Evolutionary conservation across 30 jellyfish, hydroid and myxozoan genomes (phyloP).

Genomic region (Hydractinia echinata): DNA sequence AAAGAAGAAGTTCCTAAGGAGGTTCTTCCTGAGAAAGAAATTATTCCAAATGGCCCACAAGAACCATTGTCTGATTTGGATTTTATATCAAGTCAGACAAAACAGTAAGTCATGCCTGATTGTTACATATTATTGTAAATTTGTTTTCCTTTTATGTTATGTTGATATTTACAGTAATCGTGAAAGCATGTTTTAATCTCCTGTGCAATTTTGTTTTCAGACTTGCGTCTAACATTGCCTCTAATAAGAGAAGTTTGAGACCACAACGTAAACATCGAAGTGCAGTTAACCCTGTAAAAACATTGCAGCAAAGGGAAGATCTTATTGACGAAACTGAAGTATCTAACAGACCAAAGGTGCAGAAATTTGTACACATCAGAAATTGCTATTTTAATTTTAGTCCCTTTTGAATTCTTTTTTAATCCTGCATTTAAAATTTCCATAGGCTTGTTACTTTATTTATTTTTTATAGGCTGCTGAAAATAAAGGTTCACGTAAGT

Average conservation of each 20-base stretch:
- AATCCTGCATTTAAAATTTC: too few relatives aligned
- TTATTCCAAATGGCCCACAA: slow-evolving; percentile 30
- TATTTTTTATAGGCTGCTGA: too few relatives aligned
- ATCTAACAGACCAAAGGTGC: slow-evolving; percentile 10
- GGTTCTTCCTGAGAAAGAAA: slow-evolving; percentile 15
- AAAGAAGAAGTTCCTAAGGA: slow-evolving; percentile 27
- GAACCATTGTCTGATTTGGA: slow-evolving; percentile 56
- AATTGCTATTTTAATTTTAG: too few relatives aligned
- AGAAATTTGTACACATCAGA: too few relatives aligned
- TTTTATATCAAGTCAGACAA: slow-evolving; percentile 50
- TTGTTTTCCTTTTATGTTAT: neutral
- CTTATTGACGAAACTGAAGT: slow-evolving; percentile 58
- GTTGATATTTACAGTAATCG: neutral
- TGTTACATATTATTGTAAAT: neutral
- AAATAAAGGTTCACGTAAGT: too few relatives aligned
- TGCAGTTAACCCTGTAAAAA: slow-evolving; percentile 63
- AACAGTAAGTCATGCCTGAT: slow-evolving; percentile 45
- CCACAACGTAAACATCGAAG: slow-evolving; percentile 76
- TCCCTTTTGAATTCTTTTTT: neutral
- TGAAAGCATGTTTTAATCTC: neutral
- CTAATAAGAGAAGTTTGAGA: slow-evolving; percentile 63
- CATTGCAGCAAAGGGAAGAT: slow-evolving; percentile 65
- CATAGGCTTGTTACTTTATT: too few relatives aligned
- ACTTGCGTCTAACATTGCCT: slow-evolving; percentile 22
- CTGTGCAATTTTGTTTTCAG: neutral